Percentiles rank a stretch among this genome's conserved stretches.
Evolutionary conservation across 1,140 invertebrate species (phyloP).

Genomic region (Camponotus vicinus): DNA sequence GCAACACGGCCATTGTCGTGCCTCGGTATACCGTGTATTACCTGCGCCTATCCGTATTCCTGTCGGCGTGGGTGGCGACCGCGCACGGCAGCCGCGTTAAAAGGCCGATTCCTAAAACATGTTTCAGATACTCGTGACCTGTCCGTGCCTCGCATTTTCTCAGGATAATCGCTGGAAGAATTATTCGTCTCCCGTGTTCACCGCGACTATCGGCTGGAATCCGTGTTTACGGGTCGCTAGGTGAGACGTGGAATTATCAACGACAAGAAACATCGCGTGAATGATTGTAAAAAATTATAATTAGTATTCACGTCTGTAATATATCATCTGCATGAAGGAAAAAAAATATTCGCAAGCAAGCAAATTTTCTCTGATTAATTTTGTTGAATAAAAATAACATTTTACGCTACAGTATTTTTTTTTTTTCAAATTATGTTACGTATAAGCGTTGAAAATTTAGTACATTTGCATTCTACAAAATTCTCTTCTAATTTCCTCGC

Average conservation of each 20-base stretch:
- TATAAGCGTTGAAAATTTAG: background rate
- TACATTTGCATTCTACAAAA: background rate
- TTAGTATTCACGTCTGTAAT: background rate
- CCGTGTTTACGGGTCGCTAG: slow-evolving; percentile 39
- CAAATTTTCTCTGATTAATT: background rate
- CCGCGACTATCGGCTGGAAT: slow-evolving; percentile 28
- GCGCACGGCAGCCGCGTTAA: slow-evolving; percentile 33
- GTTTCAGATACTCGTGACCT: slow-evolving; percentile 43
- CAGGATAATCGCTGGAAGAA: slow-evolving; percentile 31
- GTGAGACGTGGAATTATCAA: background rate
- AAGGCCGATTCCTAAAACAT: slow-evolving; percentile 26
- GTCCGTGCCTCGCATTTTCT: slow-evolving; percentile 36
- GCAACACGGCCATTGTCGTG: slow-evolving; percentile 70
- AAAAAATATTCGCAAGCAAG: background rate
- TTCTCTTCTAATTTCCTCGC: slow-evolving; percentile 10
- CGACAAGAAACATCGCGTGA: background rate
- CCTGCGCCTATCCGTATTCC: slow-evolving; percentile 63
- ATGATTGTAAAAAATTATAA: slow-evolving; percentile 16
- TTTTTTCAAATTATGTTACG: background rate
- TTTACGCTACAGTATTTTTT: background rate
- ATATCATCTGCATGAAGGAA: background rate
- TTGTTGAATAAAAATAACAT: background rate
- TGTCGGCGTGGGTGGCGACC: slow-evolving; percentile 71
- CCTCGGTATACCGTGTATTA: slow-evolving; percentile 70
- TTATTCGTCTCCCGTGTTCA: slow-evolving; percentile 28